phyloP scores from a whole-genome alignment of 2,113 vertebrate genomes.

The Nerophis lumbriciformis region DNA sequence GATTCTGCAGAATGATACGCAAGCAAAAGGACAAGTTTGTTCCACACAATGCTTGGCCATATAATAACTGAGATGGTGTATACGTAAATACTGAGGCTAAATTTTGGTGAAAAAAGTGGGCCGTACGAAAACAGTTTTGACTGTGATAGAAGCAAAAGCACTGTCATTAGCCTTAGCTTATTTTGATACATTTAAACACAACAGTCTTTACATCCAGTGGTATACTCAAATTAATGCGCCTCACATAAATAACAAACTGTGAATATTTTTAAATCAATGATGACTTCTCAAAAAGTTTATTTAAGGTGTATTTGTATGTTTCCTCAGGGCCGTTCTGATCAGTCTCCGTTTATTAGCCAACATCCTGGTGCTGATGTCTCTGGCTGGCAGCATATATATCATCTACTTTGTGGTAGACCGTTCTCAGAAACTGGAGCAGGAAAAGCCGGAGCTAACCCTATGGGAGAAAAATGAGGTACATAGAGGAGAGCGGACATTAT shows the following conservation, averaged over 20 bases:
- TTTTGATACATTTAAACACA: neutral
- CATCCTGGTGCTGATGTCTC: constrained; percentile 88
- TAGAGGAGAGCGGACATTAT: constrained; percentile 4
- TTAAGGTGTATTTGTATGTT: constrained; percentile 2
- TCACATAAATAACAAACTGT: neutral
- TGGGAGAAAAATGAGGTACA: constrained; percentile 98
- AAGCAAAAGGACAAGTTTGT: too few relatives aligned
- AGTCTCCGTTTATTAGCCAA: constrained; percentile 90
- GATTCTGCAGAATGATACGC: too few relatives aligned
- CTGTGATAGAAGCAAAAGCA: too few relatives aligned
- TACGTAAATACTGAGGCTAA: too few relatives aligned
- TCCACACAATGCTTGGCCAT: too few relatives aligned
- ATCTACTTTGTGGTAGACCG: constrained; percentile 98
- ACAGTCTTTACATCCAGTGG: neutral
- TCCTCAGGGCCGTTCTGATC: constrained; percentile 85
- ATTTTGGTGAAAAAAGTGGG: too few relatives aligned
- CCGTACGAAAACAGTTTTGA: too few relatives aligned
- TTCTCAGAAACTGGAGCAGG: constrained; percentile 86
- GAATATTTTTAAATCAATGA: too few relatives aligned
- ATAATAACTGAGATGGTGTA: too few relatives aligned
- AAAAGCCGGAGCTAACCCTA: constrained; percentile 85
- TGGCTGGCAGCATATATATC: constrained; percentile 98
- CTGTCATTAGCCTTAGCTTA: neutral
- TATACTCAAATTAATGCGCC: neutral
- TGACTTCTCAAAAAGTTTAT: neutral